These are phyloP conservation scores for Strix aluco DNA, from an alignment of 2,113 vertebrate genomes.

Conservation along the genomic window DNA sequence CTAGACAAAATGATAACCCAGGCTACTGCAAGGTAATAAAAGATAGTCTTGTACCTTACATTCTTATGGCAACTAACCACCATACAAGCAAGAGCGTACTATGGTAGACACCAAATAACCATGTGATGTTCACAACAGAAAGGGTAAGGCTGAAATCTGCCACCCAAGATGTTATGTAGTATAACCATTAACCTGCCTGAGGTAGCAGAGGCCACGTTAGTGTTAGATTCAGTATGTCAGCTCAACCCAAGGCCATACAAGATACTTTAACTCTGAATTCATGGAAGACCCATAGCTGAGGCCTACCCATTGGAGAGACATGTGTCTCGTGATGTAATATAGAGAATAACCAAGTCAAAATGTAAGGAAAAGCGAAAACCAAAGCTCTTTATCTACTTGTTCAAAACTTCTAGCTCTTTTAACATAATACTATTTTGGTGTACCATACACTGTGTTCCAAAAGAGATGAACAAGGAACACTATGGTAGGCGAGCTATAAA, in stretches of 20 bases:
- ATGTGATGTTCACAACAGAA: background rate
- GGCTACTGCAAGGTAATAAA: background rate
- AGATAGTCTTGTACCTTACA: background rate
- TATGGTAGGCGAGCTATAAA: background rate
- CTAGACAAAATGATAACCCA: background rate
- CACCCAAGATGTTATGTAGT: background rate
- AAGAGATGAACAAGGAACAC: background rate
- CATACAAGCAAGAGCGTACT: fast-evolving
- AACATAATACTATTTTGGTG: background rate
- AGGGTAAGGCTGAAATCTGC: background rate
- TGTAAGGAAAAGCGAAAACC: background rate
- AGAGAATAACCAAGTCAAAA: background rate
- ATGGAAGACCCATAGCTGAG: background rate
- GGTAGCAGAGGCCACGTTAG: background rate
- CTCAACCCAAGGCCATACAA: background rate
- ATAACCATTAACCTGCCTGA: background rate
- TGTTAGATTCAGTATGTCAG: background rate
- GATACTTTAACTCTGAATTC: background rate
- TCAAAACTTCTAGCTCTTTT: background rate
- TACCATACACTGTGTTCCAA: background rate
- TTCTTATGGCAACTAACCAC: background rate
- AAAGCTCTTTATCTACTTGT: background rate
- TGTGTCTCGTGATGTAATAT: background rate
- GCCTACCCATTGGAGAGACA: background rate
- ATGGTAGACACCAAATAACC: background rate